phyloP scores from a whole-genome alignment of 2,888 invertebrate genomes.

The Tupiocoris notatus region DNA sequence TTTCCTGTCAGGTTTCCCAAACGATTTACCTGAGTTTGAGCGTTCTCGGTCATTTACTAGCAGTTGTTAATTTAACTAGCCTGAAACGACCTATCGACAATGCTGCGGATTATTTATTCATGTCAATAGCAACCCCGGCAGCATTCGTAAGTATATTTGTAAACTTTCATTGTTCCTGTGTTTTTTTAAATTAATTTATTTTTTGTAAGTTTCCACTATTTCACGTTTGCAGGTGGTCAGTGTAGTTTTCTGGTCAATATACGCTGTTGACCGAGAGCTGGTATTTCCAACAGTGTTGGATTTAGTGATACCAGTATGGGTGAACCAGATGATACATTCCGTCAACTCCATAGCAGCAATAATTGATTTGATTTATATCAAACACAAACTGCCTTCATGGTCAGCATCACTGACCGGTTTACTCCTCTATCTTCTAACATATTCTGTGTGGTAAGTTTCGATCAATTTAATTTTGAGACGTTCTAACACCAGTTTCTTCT shows the following conservation, averaged over 20 bases:
- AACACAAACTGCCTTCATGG: conserved; percentile 49
- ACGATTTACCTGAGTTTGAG: conserved; percentile 49
- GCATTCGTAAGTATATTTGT: conserved; percentile 45
- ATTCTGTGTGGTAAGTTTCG: conserved; percentile 48
- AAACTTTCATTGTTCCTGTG: background rate
- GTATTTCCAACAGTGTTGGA: conserved; percentile 60
- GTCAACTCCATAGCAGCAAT: conserved; percentile 58
- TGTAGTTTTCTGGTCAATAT: conserved; percentile 60
- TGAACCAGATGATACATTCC: conserved; percentile 63
- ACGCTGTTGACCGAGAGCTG: conserved; percentile 59
- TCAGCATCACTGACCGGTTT: conserved; percentile 41
- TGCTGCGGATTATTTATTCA: conserved; percentile 44
- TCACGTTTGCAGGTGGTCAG: conserved; percentile 60
- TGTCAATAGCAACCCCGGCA: conserved; percentile 47
- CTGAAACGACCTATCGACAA: conserved; percentile 39
- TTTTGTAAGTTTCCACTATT: too few relatives aligned
- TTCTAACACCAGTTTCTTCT: too few relatives aligned
- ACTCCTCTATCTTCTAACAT: conserved; percentile 45
- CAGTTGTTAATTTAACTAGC: conserved; percentile 42
- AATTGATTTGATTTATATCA: conserved; percentile 55
- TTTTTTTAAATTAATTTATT: background rate
- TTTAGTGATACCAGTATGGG: conserved; percentile 59
- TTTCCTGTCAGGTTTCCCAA: conserved; percentile 49
- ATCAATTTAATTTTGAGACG: too few relatives aligned
- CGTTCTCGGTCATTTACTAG: conserved; percentile 49